Evolutionary conservation across 2,797 vertebrate species (phyloP).

Genomic region (Phyllotis vaccarum): DNA sequence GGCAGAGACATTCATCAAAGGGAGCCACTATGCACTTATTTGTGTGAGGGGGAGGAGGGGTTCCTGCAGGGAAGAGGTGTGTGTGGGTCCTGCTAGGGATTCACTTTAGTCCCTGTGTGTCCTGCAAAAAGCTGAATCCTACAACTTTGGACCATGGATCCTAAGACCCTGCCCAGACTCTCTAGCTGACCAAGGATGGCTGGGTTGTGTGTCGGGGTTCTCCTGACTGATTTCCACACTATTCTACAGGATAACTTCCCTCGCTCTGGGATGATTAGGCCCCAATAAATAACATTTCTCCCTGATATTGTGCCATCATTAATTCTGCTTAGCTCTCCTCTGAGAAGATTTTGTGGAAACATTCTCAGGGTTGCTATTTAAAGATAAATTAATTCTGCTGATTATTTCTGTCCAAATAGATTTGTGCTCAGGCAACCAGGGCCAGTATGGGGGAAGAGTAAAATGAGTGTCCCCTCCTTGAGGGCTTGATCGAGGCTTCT

Average conservation of each 20-base stretch:
- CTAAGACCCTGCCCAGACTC: not conserved
- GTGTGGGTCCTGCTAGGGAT: not conserved
- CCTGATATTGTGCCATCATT: constrained; percentile 80
- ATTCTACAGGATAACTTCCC: constrained; percentile 39
- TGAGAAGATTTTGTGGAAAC: constrained; percentile 83
- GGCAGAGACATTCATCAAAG: not conserved
- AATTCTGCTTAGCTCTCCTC: constrained; percentile 82
- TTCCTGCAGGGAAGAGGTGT: fast-evolving
- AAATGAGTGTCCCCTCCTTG: not conserved
- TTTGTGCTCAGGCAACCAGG: constrained; percentile 65
- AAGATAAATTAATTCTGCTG: constrained; percentile 83
- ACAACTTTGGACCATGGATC: not conserved
- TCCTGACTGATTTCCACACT: constrained; percentile 34
- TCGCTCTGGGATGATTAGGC: constrained; percentile 70
- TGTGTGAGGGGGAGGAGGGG: too few species aligned
- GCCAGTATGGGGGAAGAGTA: not conserved
- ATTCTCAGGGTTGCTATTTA: constrained; percentile 81
- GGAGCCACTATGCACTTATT: not conserved
- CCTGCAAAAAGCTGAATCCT: not conserved
- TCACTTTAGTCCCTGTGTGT: not conserved
- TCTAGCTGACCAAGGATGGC: not conserved
- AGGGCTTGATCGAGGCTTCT: not conserved
- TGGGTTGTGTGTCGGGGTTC: not conserved
- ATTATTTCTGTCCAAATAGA: constrained; percentile 83
- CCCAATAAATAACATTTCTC: constrained; percentile 83